Percentiles rank a stretch among this genome's conserved stretches.
These are phyloP conservation scores for Ctenoplectra terminalis DNA, from an alignment of 1,140 invertebrate species.

Conservation along the genomic window DNA sequence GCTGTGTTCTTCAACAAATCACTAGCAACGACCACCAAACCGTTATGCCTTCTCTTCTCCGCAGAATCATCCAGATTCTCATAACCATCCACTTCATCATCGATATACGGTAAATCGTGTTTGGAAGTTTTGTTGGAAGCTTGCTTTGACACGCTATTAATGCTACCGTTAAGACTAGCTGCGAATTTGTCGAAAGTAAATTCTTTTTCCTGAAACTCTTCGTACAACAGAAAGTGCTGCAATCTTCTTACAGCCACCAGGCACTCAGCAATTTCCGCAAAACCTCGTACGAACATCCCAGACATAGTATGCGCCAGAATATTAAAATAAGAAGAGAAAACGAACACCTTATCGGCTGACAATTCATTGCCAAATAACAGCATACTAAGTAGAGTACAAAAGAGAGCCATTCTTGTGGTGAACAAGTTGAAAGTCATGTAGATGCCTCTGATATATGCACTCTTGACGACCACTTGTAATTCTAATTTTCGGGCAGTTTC, in stretches of 20 bases:
- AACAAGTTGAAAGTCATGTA: constrained; percentile 89
- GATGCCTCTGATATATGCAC: constrained; percentile 88
- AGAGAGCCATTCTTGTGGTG: constrained; percentile 87
- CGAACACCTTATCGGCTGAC: constrained; percentile 86
- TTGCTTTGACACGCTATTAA: constrained; percentile 55
- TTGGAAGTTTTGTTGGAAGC: constrained; percentile 48
- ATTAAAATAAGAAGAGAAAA: constrained; percentile 86
- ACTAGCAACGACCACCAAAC: constrained; percentile 59
- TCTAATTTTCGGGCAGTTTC: constrained; percentile 85
- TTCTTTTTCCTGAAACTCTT: constrained; percentile 79
- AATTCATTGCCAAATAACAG: constrained; percentile 83
- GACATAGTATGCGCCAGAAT: constrained; percentile 87
- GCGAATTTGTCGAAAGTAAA: neutral
- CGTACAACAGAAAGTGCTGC: constrained; percentile 83
- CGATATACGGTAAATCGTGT: constrained; percentile 73
- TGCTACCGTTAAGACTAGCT: constrained; percentile 53
- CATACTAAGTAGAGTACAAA: constrained; percentile 86
- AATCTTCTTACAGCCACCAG: constrained; percentile 85
- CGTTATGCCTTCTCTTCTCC: constrained; percentile 61
- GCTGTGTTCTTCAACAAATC: constrained; percentile 65
- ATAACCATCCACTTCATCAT: constrained; percentile 65
- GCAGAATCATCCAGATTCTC: constrained; percentile 15
- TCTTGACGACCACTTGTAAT: constrained; percentile 85
- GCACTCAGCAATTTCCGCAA: constrained; percentile 86
- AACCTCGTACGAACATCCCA: constrained; percentile 88